phyloP scores from a whole-genome alignment of 2,888 invertebrate species.

The Cryptocephalus moraei region DNA sequence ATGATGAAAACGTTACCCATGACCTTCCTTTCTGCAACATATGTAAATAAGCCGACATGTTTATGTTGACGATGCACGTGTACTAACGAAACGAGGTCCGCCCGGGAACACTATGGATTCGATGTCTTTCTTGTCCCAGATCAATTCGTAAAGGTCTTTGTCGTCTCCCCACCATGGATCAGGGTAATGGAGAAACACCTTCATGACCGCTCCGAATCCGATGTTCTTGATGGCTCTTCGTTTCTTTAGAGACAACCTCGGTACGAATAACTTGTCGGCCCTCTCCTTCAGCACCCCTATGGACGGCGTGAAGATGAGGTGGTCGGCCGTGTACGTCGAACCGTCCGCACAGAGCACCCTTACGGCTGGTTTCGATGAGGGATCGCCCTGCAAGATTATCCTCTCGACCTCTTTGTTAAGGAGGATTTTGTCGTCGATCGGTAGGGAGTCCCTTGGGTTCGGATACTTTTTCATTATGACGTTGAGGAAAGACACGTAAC shows the following conservation, averaged over 20 bases:
- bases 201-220: slow-evolving; percentile 20
- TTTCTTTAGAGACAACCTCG: slow-evolving; percentile 13
- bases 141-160: slow-evolving; percentile 41
- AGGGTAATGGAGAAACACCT: slow-evolving; percentile 16
- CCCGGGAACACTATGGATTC: slow-evolving; percentile 25
- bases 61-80: not conserved
- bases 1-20: slow-evolving; percentile 12
- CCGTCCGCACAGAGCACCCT: slow-evolving; percentile 40
- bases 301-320: slow-evolving; percentile 48
- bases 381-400: slow-evolving; percentile 8
- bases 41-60: not conserved
- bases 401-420: slow-evolving; percentile 19
- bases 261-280: slow-evolving; percentile 14
- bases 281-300: slow-evolving; percentile 20
- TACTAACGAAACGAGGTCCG: slow-evolving; percentile 9
- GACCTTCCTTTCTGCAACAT: slow-evolving; percentile 12
- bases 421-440: slow-evolving; percentile 19
- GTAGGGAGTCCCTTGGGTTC: slow-evolving; percentile 10
- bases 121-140: slow-evolving; percentile 47
- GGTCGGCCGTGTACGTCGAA: slow-evolving; percentile 41
- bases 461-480: slow-evolving; percentile 42
- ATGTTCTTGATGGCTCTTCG: slow-evolving; percentile 13
- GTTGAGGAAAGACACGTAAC: slow-evolving; percentile 54
- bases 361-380: not conserved
- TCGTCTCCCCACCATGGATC: slow-evolving; percentile 16